Evolutionary conservation across 2,113 vertebrate genomes (phyloP).

Genomic region (Apaloderma vittatum): DNA sequence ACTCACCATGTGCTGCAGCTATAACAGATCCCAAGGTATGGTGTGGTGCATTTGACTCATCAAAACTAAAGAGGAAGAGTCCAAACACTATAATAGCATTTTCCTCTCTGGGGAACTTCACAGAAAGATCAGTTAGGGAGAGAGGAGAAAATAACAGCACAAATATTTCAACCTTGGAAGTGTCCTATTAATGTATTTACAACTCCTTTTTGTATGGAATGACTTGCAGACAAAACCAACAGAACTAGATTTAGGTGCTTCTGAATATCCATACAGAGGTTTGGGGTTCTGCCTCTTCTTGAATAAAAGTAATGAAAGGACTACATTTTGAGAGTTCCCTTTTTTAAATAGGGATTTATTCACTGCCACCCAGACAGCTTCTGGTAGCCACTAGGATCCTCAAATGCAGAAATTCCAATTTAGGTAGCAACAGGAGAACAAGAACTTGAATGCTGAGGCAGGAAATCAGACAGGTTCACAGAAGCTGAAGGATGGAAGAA

Average conservation of each 20-base stretch:
- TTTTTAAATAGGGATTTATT: neutral
- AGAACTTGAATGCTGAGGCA: neutral
- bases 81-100: neutral
- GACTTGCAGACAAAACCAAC: slow-evolving; percentile 17
- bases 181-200: slow-evolving; percentile 19
- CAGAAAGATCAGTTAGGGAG: neutral
- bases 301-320: neutral
- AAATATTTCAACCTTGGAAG: slow-evolving; percentile 39
- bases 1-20: neutral
- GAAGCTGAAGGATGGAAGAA: neutral
- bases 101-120: neutral
- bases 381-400: neutral
- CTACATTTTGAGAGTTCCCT: neutral
- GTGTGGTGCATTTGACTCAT: neutral
- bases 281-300: neutral
- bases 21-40: neutral
- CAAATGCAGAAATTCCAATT: neutral
- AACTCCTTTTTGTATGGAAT: slow-evolving; percentile 20
- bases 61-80: neutral
- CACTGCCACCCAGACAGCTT: neutral
- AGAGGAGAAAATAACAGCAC: slow-evolving; percentile 8
- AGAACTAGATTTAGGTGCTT: neutral
- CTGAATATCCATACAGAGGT: neutral
- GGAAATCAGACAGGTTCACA: neutral
- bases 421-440: neutral